phyloP scores from a whole-genome alignment of 2,888 invertebrate species.

The Hyposoter dolosus region DNA sequence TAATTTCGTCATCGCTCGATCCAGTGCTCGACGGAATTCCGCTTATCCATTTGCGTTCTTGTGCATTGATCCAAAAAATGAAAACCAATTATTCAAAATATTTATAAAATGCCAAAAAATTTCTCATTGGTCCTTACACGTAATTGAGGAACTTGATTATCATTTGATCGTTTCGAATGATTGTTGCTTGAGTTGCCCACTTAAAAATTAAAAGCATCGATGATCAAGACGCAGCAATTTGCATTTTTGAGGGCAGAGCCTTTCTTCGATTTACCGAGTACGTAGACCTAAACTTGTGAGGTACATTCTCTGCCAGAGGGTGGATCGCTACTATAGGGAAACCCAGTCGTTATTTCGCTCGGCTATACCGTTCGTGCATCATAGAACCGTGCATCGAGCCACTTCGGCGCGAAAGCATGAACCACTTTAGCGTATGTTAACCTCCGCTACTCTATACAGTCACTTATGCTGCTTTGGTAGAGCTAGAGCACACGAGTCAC shows the following conservation, averaged over 20 bases:
- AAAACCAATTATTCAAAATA: background rate
- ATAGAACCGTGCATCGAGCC: conserved; percentile 13
- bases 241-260: background rate
- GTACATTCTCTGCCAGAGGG: background rate
- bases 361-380: conserved; percentile 15
- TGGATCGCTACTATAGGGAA: conserved; percentile 1
- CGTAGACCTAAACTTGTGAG: background rate
- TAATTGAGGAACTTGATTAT: background rate
- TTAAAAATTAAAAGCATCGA: background rate
- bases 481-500: background rate
- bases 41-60: background rate
- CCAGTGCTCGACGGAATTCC: background rate
- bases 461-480: conserved; percentile 1
- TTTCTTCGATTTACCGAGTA: background rate
- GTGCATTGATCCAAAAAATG: background rate
- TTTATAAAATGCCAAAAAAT: background rate
- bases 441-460: conserved; percentile 62
- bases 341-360: conserved; percentile 14
- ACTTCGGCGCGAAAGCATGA: conserved; percentile 67
- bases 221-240: background rate
- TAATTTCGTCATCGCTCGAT: background rate
- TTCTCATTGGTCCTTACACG: background rate
- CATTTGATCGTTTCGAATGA: background rate
- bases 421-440: conserved; percentile 75
- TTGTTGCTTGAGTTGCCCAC: too few relatives aligned